These are phyloP conservation scores for Hippoglossus hippoglossus DNA, from an alignment of 2,797 vertebrate genomes.

Conservation along the genomic window DNA sequence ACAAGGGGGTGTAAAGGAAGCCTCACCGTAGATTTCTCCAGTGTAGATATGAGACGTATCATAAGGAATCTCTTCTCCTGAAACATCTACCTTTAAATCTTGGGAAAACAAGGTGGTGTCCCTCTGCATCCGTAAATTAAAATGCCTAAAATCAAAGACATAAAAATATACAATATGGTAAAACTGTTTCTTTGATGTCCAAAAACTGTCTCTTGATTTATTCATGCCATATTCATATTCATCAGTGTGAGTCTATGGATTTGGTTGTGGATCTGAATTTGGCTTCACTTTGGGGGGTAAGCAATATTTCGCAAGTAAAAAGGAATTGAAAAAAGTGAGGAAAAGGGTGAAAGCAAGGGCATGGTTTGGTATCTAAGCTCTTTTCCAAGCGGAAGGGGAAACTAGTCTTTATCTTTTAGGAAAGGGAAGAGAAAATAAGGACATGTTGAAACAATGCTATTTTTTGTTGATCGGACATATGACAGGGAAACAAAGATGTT, in stretches of 20 bases:
- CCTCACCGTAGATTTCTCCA: constrained; percentile 96
- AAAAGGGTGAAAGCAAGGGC: constrained; percentile 27
- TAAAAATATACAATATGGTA: background rate
- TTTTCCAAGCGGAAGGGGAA: constrained; percentile 35
- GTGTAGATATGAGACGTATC: constrained; percentile 99
- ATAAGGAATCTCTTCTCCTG: constrained; percentile 89
- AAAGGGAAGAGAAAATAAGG: constrained; percentile 45
- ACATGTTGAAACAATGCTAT: constrained; percentile 36
- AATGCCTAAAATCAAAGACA: constrained; percentile 85
- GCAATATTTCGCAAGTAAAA: constrained; percentile 34
- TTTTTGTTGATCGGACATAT: constrained; percentile 48
- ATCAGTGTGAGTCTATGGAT: constrained; percentile 15
- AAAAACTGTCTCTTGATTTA: constrained; percentile 13
- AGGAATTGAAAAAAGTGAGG: constrained; percentile 38
- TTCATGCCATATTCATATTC: constrained; percentile 19
- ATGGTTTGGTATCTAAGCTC: constrained; percentile 15
- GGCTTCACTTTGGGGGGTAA: constrained; percentile 29
- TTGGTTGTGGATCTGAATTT: constrained; percentile 19
- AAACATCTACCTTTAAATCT: constrained; percentile 94
- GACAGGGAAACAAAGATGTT: constrained; percentile 42
- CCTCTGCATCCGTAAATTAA: constrained; percentile 97
- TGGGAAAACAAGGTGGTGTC: constrained; percentile 92
- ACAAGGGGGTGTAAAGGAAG: background rate
- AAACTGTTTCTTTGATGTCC: constrained; percentile 10
- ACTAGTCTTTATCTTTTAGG: constrained; percentile 31